Evolutionary conservation across 2,113 vertebrate species (phyloP).

Genomic region (Phaetusa simplex): DNA sequence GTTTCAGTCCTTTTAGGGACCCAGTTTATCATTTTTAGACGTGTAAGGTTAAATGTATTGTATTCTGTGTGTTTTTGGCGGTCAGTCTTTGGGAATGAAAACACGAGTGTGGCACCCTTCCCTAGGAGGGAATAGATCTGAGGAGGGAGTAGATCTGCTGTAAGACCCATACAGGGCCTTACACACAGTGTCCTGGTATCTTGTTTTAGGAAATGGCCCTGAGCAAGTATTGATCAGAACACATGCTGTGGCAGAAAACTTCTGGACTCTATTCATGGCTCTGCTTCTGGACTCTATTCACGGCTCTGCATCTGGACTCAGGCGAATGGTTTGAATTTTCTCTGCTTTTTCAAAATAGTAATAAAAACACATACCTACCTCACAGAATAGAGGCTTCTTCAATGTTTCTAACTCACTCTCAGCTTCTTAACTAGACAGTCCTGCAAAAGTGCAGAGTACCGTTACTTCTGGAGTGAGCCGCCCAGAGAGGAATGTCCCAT

Average conservation of each 20-base stretch:
- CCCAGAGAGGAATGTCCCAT: background rate
- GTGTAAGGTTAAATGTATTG: fast-evolving
- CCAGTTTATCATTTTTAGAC: fast-evolving
- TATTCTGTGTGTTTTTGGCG: fast-evolving
- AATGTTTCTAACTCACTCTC: conserved; percentile 44
- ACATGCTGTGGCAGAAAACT: background rate
- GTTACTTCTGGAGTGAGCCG: background rate
- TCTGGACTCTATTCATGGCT: background rate
- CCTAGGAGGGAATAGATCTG: background rate
- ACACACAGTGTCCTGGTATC: fast-evolving
- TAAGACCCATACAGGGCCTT: background rate
- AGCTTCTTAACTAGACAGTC: conserved; percentile 36
- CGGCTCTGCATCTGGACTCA: background rate
- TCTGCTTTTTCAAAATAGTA: background rate
- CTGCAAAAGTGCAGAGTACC: conserved; percentile 38
- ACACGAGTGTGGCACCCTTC: no score
- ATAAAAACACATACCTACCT: conserved; percentile 38
- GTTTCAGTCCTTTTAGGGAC: background rate
- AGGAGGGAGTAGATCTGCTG: background rate
- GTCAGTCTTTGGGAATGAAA: background rate
- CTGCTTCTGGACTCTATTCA: background rate
- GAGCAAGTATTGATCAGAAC: background rate
- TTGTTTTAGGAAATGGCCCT: background rate
- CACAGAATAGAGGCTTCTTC: conserved; percentile 45
- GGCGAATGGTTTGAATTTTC: background rate